phyloP scores from a whole-genome alignment of 2,888 invertebrate genomes.

The Tromatobia lineatoria region DNA sequence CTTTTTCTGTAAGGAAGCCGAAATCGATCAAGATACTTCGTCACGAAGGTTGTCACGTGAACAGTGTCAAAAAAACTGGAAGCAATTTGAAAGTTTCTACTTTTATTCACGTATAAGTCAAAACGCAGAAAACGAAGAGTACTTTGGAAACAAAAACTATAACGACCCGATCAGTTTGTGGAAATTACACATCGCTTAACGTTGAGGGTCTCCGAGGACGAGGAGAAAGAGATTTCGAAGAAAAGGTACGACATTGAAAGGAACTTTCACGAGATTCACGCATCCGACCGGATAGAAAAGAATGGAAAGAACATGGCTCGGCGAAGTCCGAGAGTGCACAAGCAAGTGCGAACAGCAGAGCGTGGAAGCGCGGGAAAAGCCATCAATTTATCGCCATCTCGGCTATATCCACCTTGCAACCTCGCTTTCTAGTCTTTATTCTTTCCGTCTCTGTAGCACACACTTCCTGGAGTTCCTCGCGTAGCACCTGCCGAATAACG shows the following conservation, averaged over 20 bases:
- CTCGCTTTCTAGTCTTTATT: neutral
- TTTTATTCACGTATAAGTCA: neutral
- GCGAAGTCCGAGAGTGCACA: constrained; percentile 12
- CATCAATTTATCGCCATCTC: constrained; percentile 27
- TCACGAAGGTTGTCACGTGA: no score
- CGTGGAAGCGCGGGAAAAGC: constrained; percentile 7
- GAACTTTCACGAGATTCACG: constrained; percentile 7
- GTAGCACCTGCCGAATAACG: constrained; percentile 1
- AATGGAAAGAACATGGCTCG: neutral
- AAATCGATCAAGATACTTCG: no score
- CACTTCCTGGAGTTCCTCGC: neutral
- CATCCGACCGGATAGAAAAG: constrained; percentile 14
- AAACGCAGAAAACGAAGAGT: neutral
- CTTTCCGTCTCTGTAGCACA: neutral
- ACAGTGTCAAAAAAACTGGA: neutral
- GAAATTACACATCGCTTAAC: constrained; percentile 12
- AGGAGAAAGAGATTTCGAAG: neutral
- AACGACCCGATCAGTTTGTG: neutral
- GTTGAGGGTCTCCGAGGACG: neutral
- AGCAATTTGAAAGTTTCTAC: neutral
- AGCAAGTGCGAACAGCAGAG: constrained; percentile 8
- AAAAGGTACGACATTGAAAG: constrained; percentile 11
- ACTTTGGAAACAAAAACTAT: neutral
- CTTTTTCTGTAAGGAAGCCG: no score
- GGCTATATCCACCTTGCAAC: constrained; percentile 8